Evolutionary conservation across 2,888 invertebrate genomes (phyloP), one percentile per base, ranked within the genome.

Genomic region (Pristionchus fissidentatus): DNA sequence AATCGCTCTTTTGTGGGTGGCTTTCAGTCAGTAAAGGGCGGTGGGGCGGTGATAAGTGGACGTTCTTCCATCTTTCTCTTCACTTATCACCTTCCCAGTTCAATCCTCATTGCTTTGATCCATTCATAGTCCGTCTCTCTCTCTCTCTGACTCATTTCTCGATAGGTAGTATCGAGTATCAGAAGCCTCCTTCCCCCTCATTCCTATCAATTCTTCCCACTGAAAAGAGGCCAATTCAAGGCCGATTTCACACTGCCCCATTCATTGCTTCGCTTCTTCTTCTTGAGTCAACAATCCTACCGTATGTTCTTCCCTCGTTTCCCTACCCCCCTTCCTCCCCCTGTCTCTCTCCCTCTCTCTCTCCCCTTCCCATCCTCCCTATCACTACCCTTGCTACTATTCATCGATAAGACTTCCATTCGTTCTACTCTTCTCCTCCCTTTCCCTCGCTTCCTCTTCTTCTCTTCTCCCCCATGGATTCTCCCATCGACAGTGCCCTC

Each of bases 211-310:
- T 73, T 73, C 73, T 29, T 32, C 15, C 26, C 73, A 43, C 43
- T 43, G 38, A 43, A 38, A 43, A 43, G 73, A 38, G 73, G 73
- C 43, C 43, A 43, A 43, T 43, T 73, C 73, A 43, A 43, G 38
- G 38, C 43, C 43, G n/a, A n/a, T 73, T 43, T 73, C 43, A 73
- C 43, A 43, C 41, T 43, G 26, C 22, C n/a, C n/a, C 26, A 73
- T 38, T 43, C 38, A 38, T 73, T 73, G 38, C 73, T 73, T 43
- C 41, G 38, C 38, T 38, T 73, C 66, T 22, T 26, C 38, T 35
- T 73, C 43, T 43, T 73, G n/a, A 43, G 38, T 73, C 43, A 43
- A 38, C 73, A 43, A 43, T 73, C 43, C 73, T 73, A 73, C 43
- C 43, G 38, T 73, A 43, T 73, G 5, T 35, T 22, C 22, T 38